Evolutionary conservation across 2,888 invertebrate genomes (phyloP).

Genomic region (Papilio elwesi): DNA sequence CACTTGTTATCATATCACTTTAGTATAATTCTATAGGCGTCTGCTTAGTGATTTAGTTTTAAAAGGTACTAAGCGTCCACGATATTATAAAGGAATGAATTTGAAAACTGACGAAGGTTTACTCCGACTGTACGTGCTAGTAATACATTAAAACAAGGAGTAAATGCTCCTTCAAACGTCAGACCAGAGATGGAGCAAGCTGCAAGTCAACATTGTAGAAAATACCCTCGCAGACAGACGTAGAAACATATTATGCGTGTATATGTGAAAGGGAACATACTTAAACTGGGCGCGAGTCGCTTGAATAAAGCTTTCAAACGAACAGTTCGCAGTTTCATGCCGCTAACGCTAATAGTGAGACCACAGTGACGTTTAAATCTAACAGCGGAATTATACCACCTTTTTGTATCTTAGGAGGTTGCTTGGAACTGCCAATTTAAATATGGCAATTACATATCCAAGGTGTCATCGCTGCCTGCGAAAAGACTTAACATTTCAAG

Average conservation of each 20-base stretch:
- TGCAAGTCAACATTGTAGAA: constrained; percentile 28
- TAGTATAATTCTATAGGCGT: no score
- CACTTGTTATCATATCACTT: no score
- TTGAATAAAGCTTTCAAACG: constrained; percentile 68
- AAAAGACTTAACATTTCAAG: no score
- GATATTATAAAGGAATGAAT: no score
- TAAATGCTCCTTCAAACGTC: constrained; percentile 26
- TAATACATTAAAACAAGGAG: constrained; percentile 26
- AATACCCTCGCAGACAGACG: constrained; percentile 29
- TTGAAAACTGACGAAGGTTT: no score
- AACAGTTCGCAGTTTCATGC: constrained; percentile 65
- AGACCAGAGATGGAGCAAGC: constrained; percentile 11
- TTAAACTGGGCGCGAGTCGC: constrained; percentile 44
- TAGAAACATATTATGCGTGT: constrained; percentile 39
- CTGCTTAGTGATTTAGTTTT: no score
- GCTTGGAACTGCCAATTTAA: no score
- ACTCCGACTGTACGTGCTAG: background rate
- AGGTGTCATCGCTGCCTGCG: no score
- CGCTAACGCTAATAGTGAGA: constrained; percentile 48
- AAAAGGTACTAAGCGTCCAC: no score
- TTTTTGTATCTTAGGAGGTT: background rate
- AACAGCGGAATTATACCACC: background rate
- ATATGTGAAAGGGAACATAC: constrained; percentile 33
- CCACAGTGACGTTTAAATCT: constrained; percentile 40
- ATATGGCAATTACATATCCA: no score